A percentile compares a stretch with the other conserved stretches of the same genome.
Evolutionary conservation across 2,888 invertebrate genomes (phyloP).

Genomic region (Steinernema scapterisci): DNA sequence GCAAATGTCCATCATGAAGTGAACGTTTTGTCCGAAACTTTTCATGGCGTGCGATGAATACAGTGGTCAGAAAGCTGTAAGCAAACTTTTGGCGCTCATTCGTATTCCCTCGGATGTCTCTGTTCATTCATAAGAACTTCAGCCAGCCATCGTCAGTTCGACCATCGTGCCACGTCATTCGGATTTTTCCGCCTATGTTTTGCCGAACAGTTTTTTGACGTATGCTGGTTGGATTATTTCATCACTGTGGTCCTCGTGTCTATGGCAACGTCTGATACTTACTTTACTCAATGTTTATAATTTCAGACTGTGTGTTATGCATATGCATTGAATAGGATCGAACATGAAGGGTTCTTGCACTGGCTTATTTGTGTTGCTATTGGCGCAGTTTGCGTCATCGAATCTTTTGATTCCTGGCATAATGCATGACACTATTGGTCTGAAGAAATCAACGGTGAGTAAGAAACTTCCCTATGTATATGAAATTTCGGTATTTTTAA

Average conservation of each 20-base stretch:
- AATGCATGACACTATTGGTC: conserved; percentile 27
- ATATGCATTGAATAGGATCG: background rate
- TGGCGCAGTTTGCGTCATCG: background rate
- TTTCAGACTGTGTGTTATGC: background rate
- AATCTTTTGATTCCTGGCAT: conserved; percentile 35
- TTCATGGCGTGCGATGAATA: too few species aligned
- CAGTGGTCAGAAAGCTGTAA: too few species aligned
- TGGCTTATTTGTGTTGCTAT: background rate
- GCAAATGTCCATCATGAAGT: too few species aligned
- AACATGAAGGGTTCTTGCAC: background rate
- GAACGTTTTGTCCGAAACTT: too few species aligned
- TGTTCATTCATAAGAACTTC: too few species aligned
- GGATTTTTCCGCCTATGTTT: background rate
- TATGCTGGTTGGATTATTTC: background rate
- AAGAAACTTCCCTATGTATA: background rate
- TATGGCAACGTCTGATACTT: background rate
- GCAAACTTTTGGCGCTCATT: too few species aligned
- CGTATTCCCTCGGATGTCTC: too few species aligned
- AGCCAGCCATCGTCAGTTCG: background rate
- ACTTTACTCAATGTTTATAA: background rate
- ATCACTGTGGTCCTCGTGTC: too few species aligned
- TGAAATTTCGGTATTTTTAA: conserved; percentile 44
- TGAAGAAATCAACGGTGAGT: conserved; percentile 32
- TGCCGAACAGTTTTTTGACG: background rate
- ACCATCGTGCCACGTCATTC: background rate